Conservation (phyloP, 30 jellyfish, hydroid and myxozoan species). For the Calvadosia cruxmelitensis region DNA sequence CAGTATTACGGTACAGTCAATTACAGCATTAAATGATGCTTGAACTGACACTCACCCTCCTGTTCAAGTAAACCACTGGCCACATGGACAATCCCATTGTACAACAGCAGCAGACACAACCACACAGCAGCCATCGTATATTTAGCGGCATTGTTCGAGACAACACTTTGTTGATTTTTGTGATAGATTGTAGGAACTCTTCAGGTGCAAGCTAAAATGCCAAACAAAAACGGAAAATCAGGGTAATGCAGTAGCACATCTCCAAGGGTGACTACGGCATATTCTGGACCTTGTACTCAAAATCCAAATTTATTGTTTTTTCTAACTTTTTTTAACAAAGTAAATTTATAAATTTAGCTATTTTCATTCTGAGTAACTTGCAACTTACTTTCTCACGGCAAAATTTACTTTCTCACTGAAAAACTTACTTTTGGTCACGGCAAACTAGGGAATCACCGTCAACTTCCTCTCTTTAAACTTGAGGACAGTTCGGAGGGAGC, state of each 20-base stretch:
- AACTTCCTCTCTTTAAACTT: no score
- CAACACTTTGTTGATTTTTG: constrained; percentile 60
- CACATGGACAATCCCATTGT: constrained; percentile 96
- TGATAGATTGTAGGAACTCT: constrained; percentile 53
- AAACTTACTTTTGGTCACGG: no score
- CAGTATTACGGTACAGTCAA: no score
- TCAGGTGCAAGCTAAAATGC: constrained; percentile 90
- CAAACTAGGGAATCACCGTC: no score
- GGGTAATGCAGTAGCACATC: not conserved
- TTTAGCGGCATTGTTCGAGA: constrained; percentile 83
- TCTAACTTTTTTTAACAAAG: not conserved
- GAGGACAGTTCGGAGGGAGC: no score
- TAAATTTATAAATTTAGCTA: not conserved
- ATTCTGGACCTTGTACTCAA: not conserved
- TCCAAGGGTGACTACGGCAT: no score
- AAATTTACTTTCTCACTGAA: no score
- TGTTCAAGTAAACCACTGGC: constrained; percentile 91
- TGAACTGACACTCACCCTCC: constrained; percentile 71
- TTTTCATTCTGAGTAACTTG: no score
- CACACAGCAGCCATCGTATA: constrained; percentile 91
- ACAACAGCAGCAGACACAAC: constrained; percentile 91
- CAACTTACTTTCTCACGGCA: no score
- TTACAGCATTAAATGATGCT: no score
- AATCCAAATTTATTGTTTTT: not conserved
- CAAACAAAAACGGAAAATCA: not conserved